Percentiles rank a stretch among this genome's conserved stretches.
Evolutionary conservation across 1,140 invertebrate species (phyloP).

Genomic region (Eumeta japonica): DNA sequence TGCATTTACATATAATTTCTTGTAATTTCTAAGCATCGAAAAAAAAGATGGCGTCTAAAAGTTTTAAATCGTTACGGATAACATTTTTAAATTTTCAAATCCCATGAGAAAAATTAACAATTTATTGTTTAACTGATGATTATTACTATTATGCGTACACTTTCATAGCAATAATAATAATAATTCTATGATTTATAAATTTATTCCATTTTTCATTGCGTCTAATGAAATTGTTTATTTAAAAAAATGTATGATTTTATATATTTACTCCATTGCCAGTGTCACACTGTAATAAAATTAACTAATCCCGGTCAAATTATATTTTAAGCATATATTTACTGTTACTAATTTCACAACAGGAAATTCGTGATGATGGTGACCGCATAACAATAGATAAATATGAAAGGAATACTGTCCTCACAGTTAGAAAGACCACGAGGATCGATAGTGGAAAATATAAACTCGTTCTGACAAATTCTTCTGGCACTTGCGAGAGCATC

Average conservation of each 20-base stretch:
- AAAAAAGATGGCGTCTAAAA: too few relatives aligned
- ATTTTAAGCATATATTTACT: neutral
- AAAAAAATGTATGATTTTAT: too few relatives aligned
- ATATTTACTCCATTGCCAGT: too few relatives aligned
- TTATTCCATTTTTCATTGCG: neutral
- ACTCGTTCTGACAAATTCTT: conserved; percentile 78
- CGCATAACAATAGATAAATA: conserved; percentile 85
- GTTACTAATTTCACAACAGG: conserved; percentile 23
- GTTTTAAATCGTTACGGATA: too few relatives aligned
- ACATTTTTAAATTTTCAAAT: too few relatives aligned
- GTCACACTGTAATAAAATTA: too few relatives aligned
- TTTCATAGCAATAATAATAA: neutral
- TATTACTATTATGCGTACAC: neutral
- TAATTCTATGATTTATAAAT: neutral
- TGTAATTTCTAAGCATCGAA: too few relatives aligned
- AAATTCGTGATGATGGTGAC: conserved; percentile 50
- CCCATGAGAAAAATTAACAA: too few relatives aligned
- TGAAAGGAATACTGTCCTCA: conserved; percentile 87
- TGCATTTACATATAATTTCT: too few relatives aligned
- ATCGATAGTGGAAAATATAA: conserved; percentile 90
- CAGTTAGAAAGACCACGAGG: conserved; percentile 81
- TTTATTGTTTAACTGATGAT: too few relatives aligned
- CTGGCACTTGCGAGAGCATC: conserved; percentile 77
- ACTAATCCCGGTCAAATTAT: neutral
- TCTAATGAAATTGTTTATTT: conserved; percentile 1